Conservation (phyloP, 2,797 vertebrate species). For the Gymnopithys bicolor region DNA sequence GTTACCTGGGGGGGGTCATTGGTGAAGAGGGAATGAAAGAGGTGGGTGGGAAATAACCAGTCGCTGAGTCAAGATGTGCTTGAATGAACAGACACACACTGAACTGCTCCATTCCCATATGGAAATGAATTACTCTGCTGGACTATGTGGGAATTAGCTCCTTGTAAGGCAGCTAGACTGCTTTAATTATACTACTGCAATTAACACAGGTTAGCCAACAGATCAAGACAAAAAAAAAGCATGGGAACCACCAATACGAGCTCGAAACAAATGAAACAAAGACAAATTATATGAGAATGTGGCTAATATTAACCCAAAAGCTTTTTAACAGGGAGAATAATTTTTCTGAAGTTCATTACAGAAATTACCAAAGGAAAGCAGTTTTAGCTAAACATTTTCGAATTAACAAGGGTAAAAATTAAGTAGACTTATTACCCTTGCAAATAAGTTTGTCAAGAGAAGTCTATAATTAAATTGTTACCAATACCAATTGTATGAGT, state of each 20-base stretch:
- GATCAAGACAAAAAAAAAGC: not conserved
- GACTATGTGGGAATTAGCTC: not conserved
- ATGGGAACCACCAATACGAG: not conserved
- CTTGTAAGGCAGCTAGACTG: not conserved
- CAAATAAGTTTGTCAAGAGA: not conserved
- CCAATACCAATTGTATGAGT: not conserved
- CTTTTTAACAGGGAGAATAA: not conserved
- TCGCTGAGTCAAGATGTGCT: not conserved
- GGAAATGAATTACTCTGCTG: not conserved
- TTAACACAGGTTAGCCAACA: not conserved
- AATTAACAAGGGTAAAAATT: not conserved
- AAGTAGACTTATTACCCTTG: not conserved
- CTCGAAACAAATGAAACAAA: not conserved
- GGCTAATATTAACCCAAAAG: not conserved
- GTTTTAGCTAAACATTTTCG: not conserved
- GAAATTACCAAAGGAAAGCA: not conserved
- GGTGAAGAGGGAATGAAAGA: not conserved
- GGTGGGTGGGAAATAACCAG: not conserved
- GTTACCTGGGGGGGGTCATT: not conserved
- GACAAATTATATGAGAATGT: not conserved
- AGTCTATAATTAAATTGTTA: not conserved
- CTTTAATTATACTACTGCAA: constrained; percentile 27
- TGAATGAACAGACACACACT: not conserved
- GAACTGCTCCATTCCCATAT: not conserved
- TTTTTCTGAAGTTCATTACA: not conserved